These are phyloP conservation scores for Aspidiotus destructor DNA, from an alignment of 2,888 invertebrate genomes.

Conservation along the genomic window DNA sequence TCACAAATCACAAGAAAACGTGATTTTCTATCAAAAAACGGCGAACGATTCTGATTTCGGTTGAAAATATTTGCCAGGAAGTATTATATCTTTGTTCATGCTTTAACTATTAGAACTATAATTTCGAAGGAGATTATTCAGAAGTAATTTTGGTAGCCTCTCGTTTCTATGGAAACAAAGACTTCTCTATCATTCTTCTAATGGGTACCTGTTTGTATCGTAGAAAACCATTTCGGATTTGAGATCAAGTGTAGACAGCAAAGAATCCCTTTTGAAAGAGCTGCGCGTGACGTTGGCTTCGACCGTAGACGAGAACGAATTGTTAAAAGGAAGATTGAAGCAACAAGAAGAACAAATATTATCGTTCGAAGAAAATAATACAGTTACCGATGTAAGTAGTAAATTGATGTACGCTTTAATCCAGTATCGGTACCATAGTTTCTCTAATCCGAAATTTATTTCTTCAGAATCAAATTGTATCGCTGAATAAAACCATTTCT, in stretches of 20 bases:
- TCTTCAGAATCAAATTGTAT: constrained; percentile 15
- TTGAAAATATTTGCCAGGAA: too few relatives aligned
- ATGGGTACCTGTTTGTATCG: constrained; percentile 35
- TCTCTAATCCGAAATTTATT: neutral
- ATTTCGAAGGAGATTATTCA: too few relatives aligned
- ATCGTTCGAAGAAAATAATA: constrained; percentile 36
- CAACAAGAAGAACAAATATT: constrained; percentile 37
- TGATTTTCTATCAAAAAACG: too few relatives aligned
- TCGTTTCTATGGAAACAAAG: too few relatives aligned
- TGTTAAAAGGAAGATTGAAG: constrained; percentile 38
- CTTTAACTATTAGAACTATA: too few relatives aligned
- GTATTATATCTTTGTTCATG: too few relatives aligned
- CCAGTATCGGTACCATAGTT: neutral
- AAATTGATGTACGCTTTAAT: neutral
- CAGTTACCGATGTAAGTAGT: constrained; percentile 34
- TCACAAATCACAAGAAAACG: too few relatives aligned
- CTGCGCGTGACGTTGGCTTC: constrained; percentile 37
- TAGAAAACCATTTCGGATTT: constrained; percentile 43
- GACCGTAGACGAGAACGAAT: constrained; percentile 22
- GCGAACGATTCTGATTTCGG: too few relatives aligned
- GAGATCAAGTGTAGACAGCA: constrained; percentile 41
- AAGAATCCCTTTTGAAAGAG: constrained; percentile 42
- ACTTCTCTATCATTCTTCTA: constrained; percentile 35
- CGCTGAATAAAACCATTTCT: constrained; percentile 10
- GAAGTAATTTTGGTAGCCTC: too few relatives aligned